Percentiles rank a stretch among this genome's conserved stretches.
Evolutionary conservation across 92 coral and sea anemone species (phyloP).

Genomic region (Epizoanthus ramosus): DNA sequence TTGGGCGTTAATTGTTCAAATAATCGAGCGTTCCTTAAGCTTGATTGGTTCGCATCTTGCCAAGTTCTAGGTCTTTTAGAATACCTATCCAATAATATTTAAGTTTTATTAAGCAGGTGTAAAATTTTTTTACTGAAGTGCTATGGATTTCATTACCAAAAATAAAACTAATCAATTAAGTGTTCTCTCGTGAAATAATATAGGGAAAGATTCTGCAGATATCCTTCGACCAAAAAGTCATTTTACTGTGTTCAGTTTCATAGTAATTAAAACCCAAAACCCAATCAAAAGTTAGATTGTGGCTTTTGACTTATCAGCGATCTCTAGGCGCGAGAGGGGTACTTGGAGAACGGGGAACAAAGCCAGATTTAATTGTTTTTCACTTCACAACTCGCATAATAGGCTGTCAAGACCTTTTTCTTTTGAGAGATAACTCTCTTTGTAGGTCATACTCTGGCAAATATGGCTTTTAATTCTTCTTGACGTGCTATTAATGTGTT

Average conservation of each 20-base stretch:
- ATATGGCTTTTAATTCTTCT: slow-evolving; percentile 6
- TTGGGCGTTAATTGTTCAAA: slow-evolving; percentile 69
- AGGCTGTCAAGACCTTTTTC: slow-evolving; percentile 31
- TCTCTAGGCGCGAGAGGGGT: slow-evolving; percentile 18
- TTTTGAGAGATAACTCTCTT: slow-evolving; percentile 28
- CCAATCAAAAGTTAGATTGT: slow-evolving; percentile 17
- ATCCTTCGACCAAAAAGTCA: slow-evolving; percentile 35
- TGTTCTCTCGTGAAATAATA: slow-evolving; percentile 30
- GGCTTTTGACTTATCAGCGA: slow-evolving; percentile 28
- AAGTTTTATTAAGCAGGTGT: slow-evolving; percentile 37
- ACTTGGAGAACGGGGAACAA: slow-evolving; percentile 36
- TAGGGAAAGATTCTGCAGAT: slow-evolving; percentile 34
- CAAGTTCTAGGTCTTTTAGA: slow-evolving; percentile 24
- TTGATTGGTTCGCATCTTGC: slow-evolving; percentile 50
- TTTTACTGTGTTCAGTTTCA: slow-evolving; percentile 23
- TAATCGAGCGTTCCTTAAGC: slow-evolving; percentile 38
- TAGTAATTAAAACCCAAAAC: slow-evolving; percentile 29
- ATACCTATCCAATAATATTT: slow-evolving; percentile 32
- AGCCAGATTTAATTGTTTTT: slow-evolving; percentile 45
- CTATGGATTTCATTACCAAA: slow-evolving; percentile 48
- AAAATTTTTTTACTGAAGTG: slow-evolving; percentile 12
- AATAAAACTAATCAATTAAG: slow-evolving; percentile 42
- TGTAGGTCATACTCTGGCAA: slow-evolving; percentile 14
- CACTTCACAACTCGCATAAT: slow-evolving; percentile 33
- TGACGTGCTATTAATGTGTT: background rate